Evolutionary conservation across 2,113 vertebrate species (phyloP).

Genomic region (Salvator merianae): DNA sequence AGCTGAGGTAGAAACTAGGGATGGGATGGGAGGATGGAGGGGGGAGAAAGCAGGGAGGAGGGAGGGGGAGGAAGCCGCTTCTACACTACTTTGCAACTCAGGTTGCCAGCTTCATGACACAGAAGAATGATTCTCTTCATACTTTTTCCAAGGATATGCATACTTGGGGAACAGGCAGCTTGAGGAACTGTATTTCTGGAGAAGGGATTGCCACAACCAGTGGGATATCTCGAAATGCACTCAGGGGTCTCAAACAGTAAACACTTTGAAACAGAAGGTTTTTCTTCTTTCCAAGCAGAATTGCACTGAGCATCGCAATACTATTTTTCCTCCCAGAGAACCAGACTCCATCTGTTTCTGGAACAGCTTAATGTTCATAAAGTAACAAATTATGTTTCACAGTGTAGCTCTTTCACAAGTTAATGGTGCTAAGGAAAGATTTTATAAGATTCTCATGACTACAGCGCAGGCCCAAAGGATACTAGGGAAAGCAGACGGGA

Average conservation of each 20-base stretch:
- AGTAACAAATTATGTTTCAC: conserved; percentile 63
- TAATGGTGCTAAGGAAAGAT: conserved; percentile 68
- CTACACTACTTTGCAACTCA: conserved; percentile 46
- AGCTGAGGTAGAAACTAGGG: conserved; percentile 39
- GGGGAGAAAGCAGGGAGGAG: too few species aligned
- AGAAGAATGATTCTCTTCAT: conserved; percentile 62
- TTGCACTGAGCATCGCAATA: conserved; percentile 61
- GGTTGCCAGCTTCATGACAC: conserved; percentile 51
- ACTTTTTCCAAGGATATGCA: conserved; percentile 54
- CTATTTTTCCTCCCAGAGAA: conserved; percentile 41
- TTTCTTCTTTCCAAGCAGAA: conserved; percentile 47
- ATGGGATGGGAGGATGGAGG: neutral
- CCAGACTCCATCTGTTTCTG: conserved; percentile 66
- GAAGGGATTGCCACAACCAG: conserved; percentile 22
- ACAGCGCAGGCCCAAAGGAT: neutral
- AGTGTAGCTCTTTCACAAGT: conserved; percentile 47
- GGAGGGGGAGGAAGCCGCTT: conserved; percentile 34
- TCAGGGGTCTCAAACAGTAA: conserved; percentile 64
- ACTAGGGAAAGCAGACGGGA: conserved; percentile 36
- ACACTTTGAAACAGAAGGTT: conserved; percentile 64
- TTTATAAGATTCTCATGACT: conserved; percentile 55
- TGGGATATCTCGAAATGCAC: conserved; percentile 56
- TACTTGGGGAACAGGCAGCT: conserved; percentile 52
- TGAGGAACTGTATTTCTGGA: conserved; percentile 57
- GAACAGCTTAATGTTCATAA: conserved; percentile 62